These are phyloP conservation scores for Epizoanthus illoricatus DNA, from an alignment of 92 coral and sea anemone species.

Conservation along the genomic window DNA sequence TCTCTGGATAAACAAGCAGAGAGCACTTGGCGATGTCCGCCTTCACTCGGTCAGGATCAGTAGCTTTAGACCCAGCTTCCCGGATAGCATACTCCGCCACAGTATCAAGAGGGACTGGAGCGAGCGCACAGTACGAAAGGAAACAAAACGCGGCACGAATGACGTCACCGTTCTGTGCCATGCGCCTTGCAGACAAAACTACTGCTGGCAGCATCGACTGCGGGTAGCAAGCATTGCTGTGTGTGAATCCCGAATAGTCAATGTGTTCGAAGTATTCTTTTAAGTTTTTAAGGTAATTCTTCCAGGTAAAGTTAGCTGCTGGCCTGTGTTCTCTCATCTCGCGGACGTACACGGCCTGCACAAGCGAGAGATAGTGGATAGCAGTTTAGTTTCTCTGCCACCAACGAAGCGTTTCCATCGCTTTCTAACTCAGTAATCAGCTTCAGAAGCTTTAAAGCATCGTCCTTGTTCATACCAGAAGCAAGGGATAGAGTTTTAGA, in stretches of 20 bases:
- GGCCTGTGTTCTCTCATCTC: constrained; percentile 82
- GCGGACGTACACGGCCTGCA: constrained; percentile 88
- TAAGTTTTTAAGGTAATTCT: constrained; percentile 59
- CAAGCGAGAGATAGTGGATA: constrained; percentile 92
- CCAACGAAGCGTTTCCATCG: constrained; percentile 46
- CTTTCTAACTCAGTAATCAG: constrained; percentile 57
- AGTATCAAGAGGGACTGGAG: constrained; percentile 84
- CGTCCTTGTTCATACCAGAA: constrained; percentile 73
- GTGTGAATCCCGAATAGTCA: constrained; percentile 68
- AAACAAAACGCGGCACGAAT: constrained; percentile 74
- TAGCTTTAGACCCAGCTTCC: constrained; percentile 30
- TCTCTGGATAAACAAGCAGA: constrained; percentile 65
- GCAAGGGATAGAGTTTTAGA: constrained; percentile 59
- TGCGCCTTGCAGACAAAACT: constrained; percentile 78
- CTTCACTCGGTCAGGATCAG: constrained; percentile 73
- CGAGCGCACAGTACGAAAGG: constrained; percentile 79
- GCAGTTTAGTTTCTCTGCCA: constrained; percentile 52
- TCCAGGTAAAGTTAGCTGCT: constrained; percentile 74
- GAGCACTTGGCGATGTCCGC: constrained; percentile 78
- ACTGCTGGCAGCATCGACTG: constrained; percentile 85
- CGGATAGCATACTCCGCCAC: constrained; percentile 62
- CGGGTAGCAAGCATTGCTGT: constrained; percentile 78
- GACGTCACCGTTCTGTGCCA: constrained; percentile 74
- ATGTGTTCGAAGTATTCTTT: constrained; percentile 61
- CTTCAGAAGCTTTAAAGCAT: constrained; percentile 65